Base-by-base conservation (phyloP, 2,888 invertebrate species). In the Galerucella calmariensis region DNA sequence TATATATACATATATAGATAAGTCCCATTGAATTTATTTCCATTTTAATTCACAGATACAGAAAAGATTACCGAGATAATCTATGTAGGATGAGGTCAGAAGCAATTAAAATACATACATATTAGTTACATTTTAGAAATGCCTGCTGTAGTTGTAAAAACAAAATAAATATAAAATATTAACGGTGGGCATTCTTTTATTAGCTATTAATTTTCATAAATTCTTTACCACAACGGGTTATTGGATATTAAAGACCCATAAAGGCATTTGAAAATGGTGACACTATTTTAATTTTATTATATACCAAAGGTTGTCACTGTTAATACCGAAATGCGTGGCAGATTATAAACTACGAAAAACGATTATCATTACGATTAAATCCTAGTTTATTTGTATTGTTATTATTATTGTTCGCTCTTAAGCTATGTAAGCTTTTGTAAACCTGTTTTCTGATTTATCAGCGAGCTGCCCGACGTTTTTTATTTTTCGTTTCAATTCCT, bases 141-240 rank as follows among this genome's bases (percentile, higher is more conserved):
- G 67, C 71, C 56, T 48, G 73, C 61, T 67, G 74, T 71, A 56
- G 74, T 73, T 61, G 75, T 76, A 74, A 77, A 79, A 76, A 79
- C 73, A 71, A 76, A 74, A 80, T 79, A 81, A 81, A 79, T 78
- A 78, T 78, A 66, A 79, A 75, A 76, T 78, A 78, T 78, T 58
- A 70, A 81, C 77, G 75, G 76, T 77, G 76, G 78, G 77, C 76
- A 77, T 77, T 76, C 80, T 79, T 82, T 82, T 82, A 82, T 81
- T 80, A 79, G 74, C 82, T 81, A 82, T 81, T 81, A 82, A 82
- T 81, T 82, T 80, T 81, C 81, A 82, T 81, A 82, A 82, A 81
- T 82, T 81, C 79, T 76, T 68, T 72, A 77, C 79, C 81, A 82
- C 81, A 81, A 81, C 81, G 79, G 82, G 79, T 82, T 82, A 81